Evolutionary conservation across 2,113 vertebrate species (phyloP), one percentile per base, ranked within the genome.

Genomic region (Agapornis roseicollis): DNA sequence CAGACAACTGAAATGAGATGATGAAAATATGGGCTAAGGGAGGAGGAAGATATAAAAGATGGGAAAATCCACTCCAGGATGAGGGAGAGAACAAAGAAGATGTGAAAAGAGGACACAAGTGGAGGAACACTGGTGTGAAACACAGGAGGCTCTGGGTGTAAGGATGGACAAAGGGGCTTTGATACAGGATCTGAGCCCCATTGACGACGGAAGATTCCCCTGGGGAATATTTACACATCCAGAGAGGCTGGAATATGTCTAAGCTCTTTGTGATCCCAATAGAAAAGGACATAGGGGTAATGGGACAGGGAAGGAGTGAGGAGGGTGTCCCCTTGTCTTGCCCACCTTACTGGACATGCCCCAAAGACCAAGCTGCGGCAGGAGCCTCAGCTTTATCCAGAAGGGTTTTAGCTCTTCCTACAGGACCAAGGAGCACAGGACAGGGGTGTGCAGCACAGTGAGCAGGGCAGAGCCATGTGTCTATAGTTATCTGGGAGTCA

Each of bases 11-110:
- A 23, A 92, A 93, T 84, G 77, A 92, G 86, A 81, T 41, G 73
- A 79, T 91, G 77, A 69, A 94, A 94, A 92, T 35, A 61, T 65
- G 78, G 65, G 39, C 20, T 87, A 79, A 90, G 56, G 66, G 56
- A 93, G 65, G 44, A 79, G 80, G 41, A 92, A 69, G 33, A 69
- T 76, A 52, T 28, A 68, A 92, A 84, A 92, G 83, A 90, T 82
- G 79, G 49, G 35, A 85, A 93, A 94, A 94, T 89, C 33, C 27
- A 79, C 44, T 31, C 49, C 1, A 1, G 23, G 47, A 65, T 81
- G 44, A 65, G 47, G 76, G 65, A 91, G 29, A 64, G 8, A 23
- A 44, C 0, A 2, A 93, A 76, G 42, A 93, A 46, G 42, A 33
- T 6, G 12, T 39, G 60, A 64, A 74, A 93, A 41, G 35, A 85